These are phyloP conservation scores for Heliconius himera DNA, from an alignment of 1,140 invertebrate genomes.

Conservation along the genomic window DNA sequence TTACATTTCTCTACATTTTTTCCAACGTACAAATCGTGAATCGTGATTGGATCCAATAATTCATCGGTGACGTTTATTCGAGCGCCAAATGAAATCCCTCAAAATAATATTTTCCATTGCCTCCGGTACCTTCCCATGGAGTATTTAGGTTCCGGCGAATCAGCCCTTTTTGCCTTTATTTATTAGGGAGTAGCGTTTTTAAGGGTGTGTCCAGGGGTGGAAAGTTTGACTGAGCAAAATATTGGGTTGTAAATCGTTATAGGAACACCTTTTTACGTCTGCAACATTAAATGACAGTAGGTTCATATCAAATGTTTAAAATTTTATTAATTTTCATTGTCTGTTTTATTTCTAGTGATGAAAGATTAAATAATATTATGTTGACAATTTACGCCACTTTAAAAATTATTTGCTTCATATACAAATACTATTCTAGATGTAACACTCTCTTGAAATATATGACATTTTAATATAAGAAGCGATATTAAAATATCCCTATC, in stretches of 20 bases:
- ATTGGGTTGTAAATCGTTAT: not conserved
- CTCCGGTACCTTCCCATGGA: not conserved
- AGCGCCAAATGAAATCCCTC: slow-evolving; percentile 23
- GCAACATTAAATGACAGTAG: not conserved
- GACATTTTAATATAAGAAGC: too few relatives aligned
- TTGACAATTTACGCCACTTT: too few relatives aligned
- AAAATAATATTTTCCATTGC: slow-evolving; percentile 34
- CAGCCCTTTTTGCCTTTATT: slow-evolving; percentile 19
- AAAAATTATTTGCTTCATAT: too few relatives aligned
- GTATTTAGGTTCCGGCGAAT: slow-evolving; percentile 23
- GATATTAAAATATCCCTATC: too few relatives aligned
- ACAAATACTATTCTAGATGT: too few relatives aligned
- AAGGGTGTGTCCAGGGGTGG: slow-evolving; percentile 7
- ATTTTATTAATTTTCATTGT: too few relatives aligned
- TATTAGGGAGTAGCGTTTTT: slow-evolving; percentile 16
- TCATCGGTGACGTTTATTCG: slow-evolving; percentile 33
- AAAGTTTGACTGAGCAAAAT: slow-evolving; percentile 13
- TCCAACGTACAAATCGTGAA: slow-evolving; percentile 28
- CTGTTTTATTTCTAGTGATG: too few relatives aligned
- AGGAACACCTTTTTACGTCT: not conserved
- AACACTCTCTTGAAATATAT: too few relatives aligned
- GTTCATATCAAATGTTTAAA: not conserved
- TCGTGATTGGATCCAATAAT: slow-evolving; percentile 36
- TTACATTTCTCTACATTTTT: slow-evolving; percentile 17
- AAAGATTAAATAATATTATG: too few relatives aligned